Conservation (phyloP, 2,888 invertebrate genomes). For the Andrena trimmerana region DNA sequence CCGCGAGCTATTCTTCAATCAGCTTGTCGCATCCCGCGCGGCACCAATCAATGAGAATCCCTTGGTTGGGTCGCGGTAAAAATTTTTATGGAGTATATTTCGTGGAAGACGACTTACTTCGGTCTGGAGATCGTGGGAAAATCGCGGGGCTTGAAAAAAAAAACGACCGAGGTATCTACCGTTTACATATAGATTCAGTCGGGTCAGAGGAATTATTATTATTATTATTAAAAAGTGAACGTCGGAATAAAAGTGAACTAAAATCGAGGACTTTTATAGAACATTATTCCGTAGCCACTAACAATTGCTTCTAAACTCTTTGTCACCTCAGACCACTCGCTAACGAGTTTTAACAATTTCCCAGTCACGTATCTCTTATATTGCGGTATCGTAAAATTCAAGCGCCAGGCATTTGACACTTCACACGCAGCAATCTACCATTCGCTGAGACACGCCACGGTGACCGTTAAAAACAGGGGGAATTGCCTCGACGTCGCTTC, state of each 20-base stretch:
- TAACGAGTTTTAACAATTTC: too few species aligned
- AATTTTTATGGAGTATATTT: slow-evolving; percentile 23
- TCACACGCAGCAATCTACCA: background rate
- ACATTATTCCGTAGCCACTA: background rate
- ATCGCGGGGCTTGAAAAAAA: slow-evolving; percentile 15
- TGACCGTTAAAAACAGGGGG: slow-evolving; percentile 48
- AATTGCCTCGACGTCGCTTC: slow-evolving; percentile 49
- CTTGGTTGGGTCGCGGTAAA: slow-evolving; percentile 20
- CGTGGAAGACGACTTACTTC: background rate
- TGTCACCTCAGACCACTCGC: too few species aligned
- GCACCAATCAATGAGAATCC: slow-evolving; percentile 48
- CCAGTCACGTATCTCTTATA: too few species aligned
- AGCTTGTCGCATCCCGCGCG: slow-evolving; percentile 40
- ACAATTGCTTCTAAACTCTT: background rate
- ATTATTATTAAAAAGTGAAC: too few species aligned
- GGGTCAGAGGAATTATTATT: background rate
- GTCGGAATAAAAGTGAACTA: background rate
- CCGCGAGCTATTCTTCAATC: slow-evolving; percentile 54
- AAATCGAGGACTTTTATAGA: background rate
- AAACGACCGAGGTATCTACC: background rate
- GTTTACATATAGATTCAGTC: background rate
- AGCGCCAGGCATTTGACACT: too few species aligned
- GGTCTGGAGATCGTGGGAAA: slow-evolving; percentile 18
- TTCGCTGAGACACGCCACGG: slow-evolving; percentile 7
- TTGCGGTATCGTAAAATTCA: background rate